Evolutionary conservation across 2,797 vertebrate genomes (phyloP), one percentile per base, ranked within the genome.

Genomic region (Pantherophis vulpinus): DNA sequence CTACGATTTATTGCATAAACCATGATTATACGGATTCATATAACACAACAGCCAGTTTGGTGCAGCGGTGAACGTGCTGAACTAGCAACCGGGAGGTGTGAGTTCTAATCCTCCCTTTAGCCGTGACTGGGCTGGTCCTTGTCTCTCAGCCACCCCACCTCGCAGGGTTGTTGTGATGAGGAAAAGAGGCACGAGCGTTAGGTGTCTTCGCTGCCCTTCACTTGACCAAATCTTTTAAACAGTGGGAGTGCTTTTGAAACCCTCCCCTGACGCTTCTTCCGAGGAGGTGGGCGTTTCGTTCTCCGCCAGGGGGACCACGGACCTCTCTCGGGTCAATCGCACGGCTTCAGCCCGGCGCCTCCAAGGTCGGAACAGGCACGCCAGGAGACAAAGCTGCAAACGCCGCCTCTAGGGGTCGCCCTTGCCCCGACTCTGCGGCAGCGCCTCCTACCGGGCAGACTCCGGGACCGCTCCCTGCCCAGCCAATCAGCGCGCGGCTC

Each of bases 401-500:
- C 42, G 42, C 47, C 51, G 27, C 27, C 54, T 55, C 25, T 16
- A 59, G 74, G 63, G n/a, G 32, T 20, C 70, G 70, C 70, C 32
- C 32, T 79, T 20, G 16, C 32, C 9, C 63, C 23, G 47, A 16
- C 79, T 63, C 29, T 16, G 6, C 14, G 42, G 11, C 47, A 51
- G 47, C 66, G 18, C 58, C 23, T 66, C 13, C 86, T 56, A 4
- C 42, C 60, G 32, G 25, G 4, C 23, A 7, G 83, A 27, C 23
- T 14, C 12, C 25, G 11, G 14, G 3, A 12, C 5, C 23, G 14
- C 86, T n/a, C 70, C 2, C 7, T 93, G 96, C 93, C 86, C 88
- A 93, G 95, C 96, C 95, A 92, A 92, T 92, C 66, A 29, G 90
- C 13, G 87, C 42, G 54, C 37, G 92, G 95, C 47, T 13, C 12